A percentile compares a stretch with the other conserved stretches of the same genome.
phyloP scores from a whole-genome alignment of 2,888 invertebrate genomes.

The Xanthia icteritia region DNA sequence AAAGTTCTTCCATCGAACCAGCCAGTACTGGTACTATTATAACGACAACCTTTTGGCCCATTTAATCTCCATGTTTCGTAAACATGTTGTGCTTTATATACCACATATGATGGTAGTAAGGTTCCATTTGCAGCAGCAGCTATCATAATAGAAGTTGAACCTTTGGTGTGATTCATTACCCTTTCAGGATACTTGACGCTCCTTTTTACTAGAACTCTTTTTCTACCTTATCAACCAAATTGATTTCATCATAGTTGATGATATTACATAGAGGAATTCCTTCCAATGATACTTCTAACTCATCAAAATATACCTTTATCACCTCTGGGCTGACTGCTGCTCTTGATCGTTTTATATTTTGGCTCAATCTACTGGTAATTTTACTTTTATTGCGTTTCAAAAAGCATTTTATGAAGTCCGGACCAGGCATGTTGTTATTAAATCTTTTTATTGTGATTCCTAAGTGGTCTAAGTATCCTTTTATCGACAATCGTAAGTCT shows the following conservation, averaged over 20 bases:
- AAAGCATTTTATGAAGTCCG: slow-evolving; percentile 14
- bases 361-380: neutral
- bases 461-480: slow-evolving; percentile 7
- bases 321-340: slow-evolving; percentile 5
- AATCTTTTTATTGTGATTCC: slow-evolving; percentile 10
- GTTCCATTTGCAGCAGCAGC: slow-evolving; percentile 3
- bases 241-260: neutral
- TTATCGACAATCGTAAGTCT: slow-evolving; percentile 2
- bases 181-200: neutral
- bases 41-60: slow-evolving; percentile 5
- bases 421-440: slow-evolving; percentile 8
- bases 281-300: neutral
- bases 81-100: slow-evolving; percentile 3
- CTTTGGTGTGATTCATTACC: slow-evolving; percentile 1
- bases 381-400: slow-evolving; percentile 4
- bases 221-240: slow-evolving; percentile 2
- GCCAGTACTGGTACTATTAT: slow-evolving; percentile 15
- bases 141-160: neutral
- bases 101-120: slow-evolving; percentile 3
- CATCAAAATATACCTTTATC: neutral
- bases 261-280: neutral
- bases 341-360: slow-evolving; percentile 6
- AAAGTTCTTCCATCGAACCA: slow-evolving; percentile 14
- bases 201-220: slow-evolving; percentile 5
- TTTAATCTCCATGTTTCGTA: slow-evolving; percentile 12